A percentile compares a stretch with the other conserved stretches of the same genome.
Conservation (phyloP, 2,888 invertebrate species). For the Carabus problematicus region DNA sequence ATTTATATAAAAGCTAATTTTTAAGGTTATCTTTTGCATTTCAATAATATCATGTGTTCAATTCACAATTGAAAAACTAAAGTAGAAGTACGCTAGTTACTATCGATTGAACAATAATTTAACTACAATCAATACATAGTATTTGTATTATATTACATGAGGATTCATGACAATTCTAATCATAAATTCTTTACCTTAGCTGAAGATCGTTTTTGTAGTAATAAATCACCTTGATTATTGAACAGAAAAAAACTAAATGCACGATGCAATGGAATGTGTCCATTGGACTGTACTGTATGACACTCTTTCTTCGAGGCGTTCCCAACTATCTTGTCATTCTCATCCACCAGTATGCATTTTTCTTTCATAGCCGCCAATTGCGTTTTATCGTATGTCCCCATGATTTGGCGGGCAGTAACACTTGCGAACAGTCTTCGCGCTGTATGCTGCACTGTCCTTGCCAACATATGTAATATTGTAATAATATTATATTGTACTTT, state of each 20-base stretch:
- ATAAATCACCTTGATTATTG: slow-evolving; percentile 82
- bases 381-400: slow-evolving; percentile 57
- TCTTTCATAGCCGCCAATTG: slow-evolving; percentile 77
- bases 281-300: slow-evolving; percentile 75
- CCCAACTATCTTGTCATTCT: slow-evolving; percentile 82
- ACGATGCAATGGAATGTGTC: slow-evolving; percentile 82
- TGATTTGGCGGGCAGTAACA: slow-evolving; percentile 26
- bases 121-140: too few relatives aligned
- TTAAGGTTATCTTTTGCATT: too few relatives aligned
- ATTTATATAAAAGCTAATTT: too few relatives aligned
- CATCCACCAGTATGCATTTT: slow-evolving; percentile 88
- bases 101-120: too few relatives aligned
- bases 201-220: slow-evolving; percentile 87
- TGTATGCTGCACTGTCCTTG: slow-evolving; percentile 34
- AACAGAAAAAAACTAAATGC: slow-evolving; percentile 99
- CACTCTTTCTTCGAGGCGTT: slow-evolving; percentile 87
- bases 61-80: too few relatives aligned
- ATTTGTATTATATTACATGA: neutral
- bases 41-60: too few relatives aligned
- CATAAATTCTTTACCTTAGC: slow-evolving; percentile 72
- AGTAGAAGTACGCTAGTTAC: too few relatives aligned
- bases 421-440: slow-evolving; percentile 39
- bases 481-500: too few relatives aligned
- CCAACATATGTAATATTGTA: too few relatives aligned
- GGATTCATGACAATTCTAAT: slow-evolving; percentile 17